Evolutionary conservation across 2,888 invertebrate species (phyloP).

Genomic region (Cerceris ruficornis): DNA sequence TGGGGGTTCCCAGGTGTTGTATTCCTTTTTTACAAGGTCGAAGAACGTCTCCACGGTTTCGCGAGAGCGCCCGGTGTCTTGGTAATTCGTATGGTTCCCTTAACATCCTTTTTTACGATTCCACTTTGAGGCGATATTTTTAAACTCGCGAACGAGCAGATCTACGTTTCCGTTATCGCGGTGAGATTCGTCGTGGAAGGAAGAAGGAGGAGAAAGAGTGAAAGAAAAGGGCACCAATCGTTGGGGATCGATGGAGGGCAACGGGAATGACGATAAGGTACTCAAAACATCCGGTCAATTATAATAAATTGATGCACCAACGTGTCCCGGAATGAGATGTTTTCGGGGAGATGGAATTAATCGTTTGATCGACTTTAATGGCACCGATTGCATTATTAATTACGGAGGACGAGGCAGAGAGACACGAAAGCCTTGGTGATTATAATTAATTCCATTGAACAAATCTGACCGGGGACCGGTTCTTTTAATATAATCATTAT

Average conservation of each 20-base stretch:
- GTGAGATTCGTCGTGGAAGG: not conserved
- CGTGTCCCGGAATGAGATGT: not conserved
- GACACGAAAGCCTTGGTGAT: too few species aligned
- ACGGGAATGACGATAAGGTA: not conserved
- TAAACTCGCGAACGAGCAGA: not conserved
- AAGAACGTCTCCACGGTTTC: slow-evolving; percentile 7
- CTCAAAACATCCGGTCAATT: slow-evolving; percentile 1
- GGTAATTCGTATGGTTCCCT: slow-evolving; percentile 19
- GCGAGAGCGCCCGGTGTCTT: slow-evolving; percentile 16
- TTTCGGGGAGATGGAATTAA: not conserved
- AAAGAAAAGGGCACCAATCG: not conserved
- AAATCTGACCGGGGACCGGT: not conserved
- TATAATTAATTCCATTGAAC: not conserved
- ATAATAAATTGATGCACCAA: not conserved
- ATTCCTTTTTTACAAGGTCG: slow-evolving; percentile 12
- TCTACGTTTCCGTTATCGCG: not conserved
- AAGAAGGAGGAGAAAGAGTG: not conserved
- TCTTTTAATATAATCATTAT: not conserved
- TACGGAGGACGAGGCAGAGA: too few species aligned
- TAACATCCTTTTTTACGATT: slow-evolving; percentile 7
- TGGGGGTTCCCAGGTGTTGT: slow-evolving; percentile 18
- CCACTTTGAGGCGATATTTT: slow-evolving; percentile 1
- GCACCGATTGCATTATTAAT: not conserved
- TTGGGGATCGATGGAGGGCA: not conserved
- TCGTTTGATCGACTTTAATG: not conserved